phyloP scores from a whole-genome alignment of 1,140 invertebrate species.

The Drosophila auraria region DNA sequence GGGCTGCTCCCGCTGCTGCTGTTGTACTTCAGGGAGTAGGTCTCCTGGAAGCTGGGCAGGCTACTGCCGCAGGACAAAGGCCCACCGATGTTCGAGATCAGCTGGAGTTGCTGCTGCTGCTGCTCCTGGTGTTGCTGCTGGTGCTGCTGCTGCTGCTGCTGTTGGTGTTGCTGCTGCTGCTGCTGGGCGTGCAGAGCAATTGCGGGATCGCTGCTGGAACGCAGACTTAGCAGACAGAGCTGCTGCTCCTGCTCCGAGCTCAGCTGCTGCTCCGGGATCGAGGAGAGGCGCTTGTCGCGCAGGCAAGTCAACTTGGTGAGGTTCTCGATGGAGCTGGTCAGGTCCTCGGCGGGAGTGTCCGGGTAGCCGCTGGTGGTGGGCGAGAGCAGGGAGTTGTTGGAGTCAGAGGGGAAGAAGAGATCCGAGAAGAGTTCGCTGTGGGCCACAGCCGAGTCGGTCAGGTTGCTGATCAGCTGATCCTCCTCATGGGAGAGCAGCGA shows the following conservation, averaged over 20 bases:
- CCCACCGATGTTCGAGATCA: conserved; percentile 74
- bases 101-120: conserved; percentile 58
- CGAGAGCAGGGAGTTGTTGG: conserved; percentile 78
- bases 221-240: conserved; percentile 73
- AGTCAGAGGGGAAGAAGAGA: conserved; percentile 80
- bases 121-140: conserved; percentile 45
- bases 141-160: conserved; percentile 49
- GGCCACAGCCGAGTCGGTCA: conserved; percentile 71
- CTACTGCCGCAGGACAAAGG: conserved; percentile 87
- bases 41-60: conserved; percentile 94
- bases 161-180: conserved; percentile 56
- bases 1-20: conserved; percentile 66
- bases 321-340: conserved; percentile 80
- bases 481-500: conserved; percentile 76
- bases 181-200: conserved; percentile 76
- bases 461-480: conserved; percentile 78
- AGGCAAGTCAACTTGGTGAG: conserved; percentile 81
- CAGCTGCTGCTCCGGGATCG: conserved; percentile 82
- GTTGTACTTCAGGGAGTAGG: conserved; percentile 90
- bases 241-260: conserved; percentile 75
- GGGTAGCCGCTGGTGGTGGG: conserved; percentile 63
- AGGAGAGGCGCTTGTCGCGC: conserved; percentile 84
- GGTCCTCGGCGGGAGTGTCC: conserved; percentile 67
- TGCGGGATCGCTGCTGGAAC: conserved; percentile 83
- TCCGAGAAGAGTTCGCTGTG: conserved; percentile 81